Conservation (phyloP, 2,888 invertebrate genomes). For the Cylindroiulus punctatus region DNA sequence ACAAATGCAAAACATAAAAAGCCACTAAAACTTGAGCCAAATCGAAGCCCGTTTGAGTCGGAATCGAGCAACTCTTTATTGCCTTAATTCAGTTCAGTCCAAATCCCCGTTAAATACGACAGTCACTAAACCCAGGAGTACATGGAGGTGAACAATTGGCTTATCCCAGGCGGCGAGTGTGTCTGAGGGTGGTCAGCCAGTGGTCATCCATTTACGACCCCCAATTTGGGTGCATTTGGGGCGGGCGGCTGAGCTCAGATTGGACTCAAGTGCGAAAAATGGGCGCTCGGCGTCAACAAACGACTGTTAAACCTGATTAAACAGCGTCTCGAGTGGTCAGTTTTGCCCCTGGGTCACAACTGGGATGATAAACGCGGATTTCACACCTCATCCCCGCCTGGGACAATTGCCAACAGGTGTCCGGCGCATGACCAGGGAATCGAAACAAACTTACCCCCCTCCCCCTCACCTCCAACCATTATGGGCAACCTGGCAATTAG, state of each 20-base stretch:
- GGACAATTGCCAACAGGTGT: not conserved
- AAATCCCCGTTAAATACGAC: not conserved
- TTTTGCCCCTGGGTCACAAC: not conserved
- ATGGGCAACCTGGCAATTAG: not conserved
- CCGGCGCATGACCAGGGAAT: not conserved
- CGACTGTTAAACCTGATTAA: not conserved
- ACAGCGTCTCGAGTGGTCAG: not conserved
- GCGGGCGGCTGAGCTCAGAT: not conserved
- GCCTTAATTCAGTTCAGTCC: not conserved
- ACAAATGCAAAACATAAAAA: not conserved
- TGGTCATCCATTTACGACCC: not conserved
- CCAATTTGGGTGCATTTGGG: not conserved
- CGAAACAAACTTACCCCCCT: too few species aligned
- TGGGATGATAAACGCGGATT: not conserved
- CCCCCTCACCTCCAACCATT: too few species aligned
- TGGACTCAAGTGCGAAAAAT: slow-evolving; percentile 14
- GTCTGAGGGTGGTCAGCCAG: not conserved
- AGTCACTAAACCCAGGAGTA: not conserved
- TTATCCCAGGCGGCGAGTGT: not conserved
- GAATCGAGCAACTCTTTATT: not conserved
- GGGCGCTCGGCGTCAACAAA: slow-evolving; percentile 1
- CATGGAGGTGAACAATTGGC: not conserved
- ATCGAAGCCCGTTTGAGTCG: too few species aligned
- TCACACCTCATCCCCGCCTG: not conserved
- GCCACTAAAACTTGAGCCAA: not conserved